Evolutionary conservation across 2,888 invertebrate genomes (phyloP).

Genomic region (Acronicta leporina): DNA sequence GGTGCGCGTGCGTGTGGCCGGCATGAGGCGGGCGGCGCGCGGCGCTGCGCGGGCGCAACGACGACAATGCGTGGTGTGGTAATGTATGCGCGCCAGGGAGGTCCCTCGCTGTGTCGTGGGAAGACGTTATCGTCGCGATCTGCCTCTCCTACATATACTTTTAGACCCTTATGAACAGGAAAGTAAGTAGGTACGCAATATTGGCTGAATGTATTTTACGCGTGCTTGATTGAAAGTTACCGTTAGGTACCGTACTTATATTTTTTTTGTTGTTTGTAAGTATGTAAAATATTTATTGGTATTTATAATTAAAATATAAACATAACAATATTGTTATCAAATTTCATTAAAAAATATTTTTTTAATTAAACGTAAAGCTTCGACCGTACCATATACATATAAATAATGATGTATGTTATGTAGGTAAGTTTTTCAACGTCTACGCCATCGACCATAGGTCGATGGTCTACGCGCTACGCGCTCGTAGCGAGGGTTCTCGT

Average conservation of each 20-base stretch:
- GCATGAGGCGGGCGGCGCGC: constrained; percentile 39
- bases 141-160: constrained; percentile 55
- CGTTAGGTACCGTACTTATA: background rate
- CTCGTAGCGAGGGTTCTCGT: constrained; percentile 63
- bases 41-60: constrained; percentile 55
- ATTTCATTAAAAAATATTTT: too few species aligned
- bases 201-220: constrained; percentile 32
- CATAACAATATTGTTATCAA: background rate
- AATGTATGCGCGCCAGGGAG: constrained; percentile 87
- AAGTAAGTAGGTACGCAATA: constrained; percentile 31
- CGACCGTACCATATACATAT: too few species aligned
- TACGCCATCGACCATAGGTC: too few species aligned
- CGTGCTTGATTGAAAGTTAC: constrained; percentile 15
- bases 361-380: too few species aligned
- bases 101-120: constrained; percentile 80
- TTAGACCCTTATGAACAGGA: constrained; percentile 43
- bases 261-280: constrained; percentile 4
- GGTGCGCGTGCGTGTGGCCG: constrained; percentile 60
- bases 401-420: constrained; percentile 12
- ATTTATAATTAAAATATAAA: constrained; percentile 4
- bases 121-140: constrained; percentile 73
- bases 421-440: constrained; percentile 25
- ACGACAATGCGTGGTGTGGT: constrained; percentile 76
- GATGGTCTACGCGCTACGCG: constrained; percentile 68
- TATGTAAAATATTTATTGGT: background rate